These are phyloP conservation scores for Helostoma temminkii DNA, from an alignment of 2,797 vertebrate species.

Conservation along the genomic window DNA sequence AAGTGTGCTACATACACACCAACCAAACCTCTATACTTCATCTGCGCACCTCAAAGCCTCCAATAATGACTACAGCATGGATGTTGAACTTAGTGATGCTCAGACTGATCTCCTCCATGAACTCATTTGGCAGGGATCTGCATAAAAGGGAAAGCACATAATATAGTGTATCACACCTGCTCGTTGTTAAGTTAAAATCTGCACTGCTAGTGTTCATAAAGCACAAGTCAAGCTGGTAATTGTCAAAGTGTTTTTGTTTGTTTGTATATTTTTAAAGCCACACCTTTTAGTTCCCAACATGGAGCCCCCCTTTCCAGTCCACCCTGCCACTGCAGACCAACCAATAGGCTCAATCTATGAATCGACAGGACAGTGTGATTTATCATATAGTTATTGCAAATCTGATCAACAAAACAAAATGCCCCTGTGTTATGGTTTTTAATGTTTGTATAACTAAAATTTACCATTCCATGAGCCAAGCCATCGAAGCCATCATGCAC, in stretches of 20 bases:
- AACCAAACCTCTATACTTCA: neutral
- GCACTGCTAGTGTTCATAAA: neutral
- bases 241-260: too few species aligned
- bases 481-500: constrained; percentile 94
- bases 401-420: neutral
- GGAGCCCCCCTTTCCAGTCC: constrained; percentile 96
- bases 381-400: neutral
- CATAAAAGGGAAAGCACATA: constrained; percentile 29
- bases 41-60: constrained; percentile 91
- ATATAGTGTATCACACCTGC: neutral
- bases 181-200: neutral
- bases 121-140: constrained; percentile 85
- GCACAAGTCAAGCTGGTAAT: neutral
- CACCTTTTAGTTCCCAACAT: constrained; percentile 94
- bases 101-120: constrained; percentile 89
- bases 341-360: constrained; percentile 89
- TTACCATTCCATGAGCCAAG: constrained; percentile 89
- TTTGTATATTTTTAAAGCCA: constrained; percentile 17
- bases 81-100: constrained; percentile 91
- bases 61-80: constrained; percentile 91
- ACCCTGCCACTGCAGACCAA: constrained; percentile 91
- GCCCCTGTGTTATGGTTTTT: neutral
- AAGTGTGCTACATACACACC: too few species aligned
- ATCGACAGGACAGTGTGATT: constrained; percentile 2
- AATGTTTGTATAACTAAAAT: neutral